Base-by-base conservation (phyloP, 2,113 vertebrate species). In the Chaetorhynchus papuensis region DNA sequence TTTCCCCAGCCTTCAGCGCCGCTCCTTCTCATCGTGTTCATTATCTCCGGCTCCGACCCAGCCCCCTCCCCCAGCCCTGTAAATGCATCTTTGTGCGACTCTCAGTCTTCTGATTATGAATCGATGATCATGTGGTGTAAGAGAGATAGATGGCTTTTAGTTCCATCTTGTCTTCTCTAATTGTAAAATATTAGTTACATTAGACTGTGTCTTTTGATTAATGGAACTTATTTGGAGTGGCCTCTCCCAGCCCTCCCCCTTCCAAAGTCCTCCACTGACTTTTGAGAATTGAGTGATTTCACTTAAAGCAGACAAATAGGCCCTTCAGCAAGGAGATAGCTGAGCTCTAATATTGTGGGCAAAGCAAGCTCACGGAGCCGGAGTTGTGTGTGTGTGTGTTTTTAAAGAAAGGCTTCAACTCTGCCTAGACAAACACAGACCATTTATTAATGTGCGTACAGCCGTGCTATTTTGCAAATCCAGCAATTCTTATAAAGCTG, bases 171-270 rank as follows among this genome's bases (percentile, higher is more conserved):
- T 99, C 99, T 99, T 98, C 99, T 99, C 99, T 99, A 99, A 99
- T 99, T 99, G 99, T 99, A 99, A 99, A 99, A 99, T 99, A 99
- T 99, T 99, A 99, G 99, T 99, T 99, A 99, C 99, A 99, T 99
- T 99, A 99, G 99, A 99, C 98, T 98, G 98, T 99, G 98, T 98
- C 98, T 98, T 98, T 98, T 99, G 99, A 99, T 99, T 99, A 99
- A 99, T 99, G 99, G 99, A 99, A 99, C 99, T 99, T 99, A 99
- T 99, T 99, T 99, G 99, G 99, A 99, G 98, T 99, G 98, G 99
- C 99, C 98, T 99, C 98, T 98, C 98, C 96, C 95, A 97, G 88
- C 98, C 98, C 98, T 98, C 98, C 99, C 98, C 98, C 98, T 98
- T 98, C 98, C 97, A 98, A 99, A 99, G 98, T 98, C 98, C 98